Evolutionary conservation across 2,113 vertebrate genomes (phyloP), one percentile per base, ranked within the genome.

Genomic region (Dipodomys stephensi): DNA sequence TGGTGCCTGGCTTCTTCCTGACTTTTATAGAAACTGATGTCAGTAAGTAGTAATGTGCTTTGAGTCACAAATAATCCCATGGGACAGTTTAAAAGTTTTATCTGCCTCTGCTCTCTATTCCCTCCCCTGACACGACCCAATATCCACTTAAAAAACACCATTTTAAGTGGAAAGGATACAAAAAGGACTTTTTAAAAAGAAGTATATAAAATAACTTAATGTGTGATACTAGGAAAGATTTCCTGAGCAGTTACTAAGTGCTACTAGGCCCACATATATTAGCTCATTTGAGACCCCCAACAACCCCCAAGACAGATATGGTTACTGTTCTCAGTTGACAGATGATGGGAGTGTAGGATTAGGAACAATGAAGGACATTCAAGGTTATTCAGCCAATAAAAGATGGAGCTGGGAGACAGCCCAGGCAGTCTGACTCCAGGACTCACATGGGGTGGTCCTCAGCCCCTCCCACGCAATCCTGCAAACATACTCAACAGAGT

Each of bases 101-200:
- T 44, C 68, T 67, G 30, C 49, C 16, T 3, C 62, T n/a, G 46
- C 18, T 83, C 62, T 25, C 30, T 78, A 39, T 27, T 35, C 35
- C 25, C 18, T 53, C 60, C 19, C 8, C 4, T 28, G 57, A 35
- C 23, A n/a, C 39, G 23, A 64, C 74, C 35, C 11, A 27, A 20
- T 3, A 22, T 13, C 7, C n/a, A 44, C 73, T 35, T 65, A 81
- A 71, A 87, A 95, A 80, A 62, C 15, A 87, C 18, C 35, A 74
- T 22, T 90, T 83, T 85, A 87, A 85, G 39, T 7, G 60, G 46
- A 71, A 96, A 95, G 81, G 76, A 77, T 87, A 73, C 15, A 25
- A 44, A 27, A 82, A 27, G 2, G 0, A 20, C 35, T 35, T 77
- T 57, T 57, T 68, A 18, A 4, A 35, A 91, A 90, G 49, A 88